Conservation (phyloP, 2,797 vertebrate species). For the Chloroceryle amazona region DNA sequence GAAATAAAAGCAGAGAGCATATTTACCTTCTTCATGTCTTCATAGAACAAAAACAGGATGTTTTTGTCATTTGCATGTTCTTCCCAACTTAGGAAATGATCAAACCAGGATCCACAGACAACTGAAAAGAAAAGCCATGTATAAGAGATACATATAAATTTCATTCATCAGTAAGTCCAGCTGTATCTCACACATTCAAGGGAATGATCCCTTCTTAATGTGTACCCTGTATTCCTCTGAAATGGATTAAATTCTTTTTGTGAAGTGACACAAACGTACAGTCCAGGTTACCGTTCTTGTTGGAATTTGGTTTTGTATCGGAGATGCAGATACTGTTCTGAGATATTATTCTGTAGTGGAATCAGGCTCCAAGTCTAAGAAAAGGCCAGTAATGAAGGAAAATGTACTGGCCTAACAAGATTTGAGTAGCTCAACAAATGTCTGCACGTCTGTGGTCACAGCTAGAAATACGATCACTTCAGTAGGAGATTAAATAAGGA, state of each 20-base stretch:
- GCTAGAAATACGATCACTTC: not conserved
- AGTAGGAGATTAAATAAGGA: not conserved
- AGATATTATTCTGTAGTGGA: not conserved
- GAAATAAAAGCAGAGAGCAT: not conserved
- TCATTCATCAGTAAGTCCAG: not conserved
- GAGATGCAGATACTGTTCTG: not conserved
- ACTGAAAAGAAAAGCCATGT: slow-evolving; percentile 59
- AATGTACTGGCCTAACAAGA: not conserved
- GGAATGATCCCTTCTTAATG: not conserved
- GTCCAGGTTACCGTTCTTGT: not conserved
- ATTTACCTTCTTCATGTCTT: slow-evolving; percentile 84
- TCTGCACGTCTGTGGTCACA: not conserved
- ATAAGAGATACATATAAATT: not conserved
- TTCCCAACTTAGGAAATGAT: slow-evolving; percentile 83
- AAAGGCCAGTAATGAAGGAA: not conserved
- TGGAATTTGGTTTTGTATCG: not conserved
- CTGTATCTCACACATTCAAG: not conserved
- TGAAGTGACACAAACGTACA: not conserved
- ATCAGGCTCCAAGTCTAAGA: not conserved
- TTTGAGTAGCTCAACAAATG: not conserved
- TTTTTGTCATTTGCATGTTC: slow-evolving; percentile 73
- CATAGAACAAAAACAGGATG: slow-evolving; percentile 79
- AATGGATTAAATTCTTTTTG: not conserved
- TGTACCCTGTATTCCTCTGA: not conserved
- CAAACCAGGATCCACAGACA: slow-evolving; percentile 84